A percentile compares a stretch with the other conserved stretches of the same genome.
These are phyloP conservation scores for Drosophila micromelanica DNA, from an alignment of 1,140 invertebrate genomes.

Conservation along the genomic window DNA sequence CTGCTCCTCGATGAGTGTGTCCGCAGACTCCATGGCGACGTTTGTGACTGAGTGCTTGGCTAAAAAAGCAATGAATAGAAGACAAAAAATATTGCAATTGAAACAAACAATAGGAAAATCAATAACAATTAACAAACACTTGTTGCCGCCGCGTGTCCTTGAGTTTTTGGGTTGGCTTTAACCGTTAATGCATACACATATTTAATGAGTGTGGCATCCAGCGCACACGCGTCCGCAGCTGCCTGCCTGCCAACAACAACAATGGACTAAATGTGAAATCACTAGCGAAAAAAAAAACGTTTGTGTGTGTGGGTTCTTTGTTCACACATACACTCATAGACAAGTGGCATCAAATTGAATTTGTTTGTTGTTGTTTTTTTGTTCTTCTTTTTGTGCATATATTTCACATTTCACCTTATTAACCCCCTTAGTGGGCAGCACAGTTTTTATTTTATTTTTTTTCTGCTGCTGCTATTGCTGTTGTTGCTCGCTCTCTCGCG, in stretches of 20 bases:
- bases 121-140: slow-evolving; percentile 72
- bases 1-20: slow-evolving; percentile 87
- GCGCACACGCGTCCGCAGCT: slow-evolving; percentile 37
- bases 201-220: slow-evolving; percentile 59
- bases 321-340: slow-evolving; percentile 13
- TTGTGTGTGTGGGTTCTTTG: slow-evolving; percentile 45
- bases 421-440: slow-evolving; percentile 45
- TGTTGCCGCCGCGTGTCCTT: slow-evolving; percentile 65
- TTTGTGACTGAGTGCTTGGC: slow-evolving; percentile 25
- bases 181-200: slow-evolving; percentile 48
- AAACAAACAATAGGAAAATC: slow-evolving; percentile 52
- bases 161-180: slow-evolving; percentile 27
- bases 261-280: slow-evolving; percentile 38
- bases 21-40: slow-evolving; percentile 81
- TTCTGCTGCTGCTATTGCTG: slow-evolving; percentile 7
- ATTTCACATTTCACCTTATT: slow-evolving; percentile 64
- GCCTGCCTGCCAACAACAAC: too few relatives aligned
- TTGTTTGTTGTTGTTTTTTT: slow-evolving; percentile 2
- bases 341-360: slow-evolving; percentile 34
- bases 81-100: too few relatives aligned
- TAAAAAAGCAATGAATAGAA: too few relatives aligned
- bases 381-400: slow-evolving; percentile 11
- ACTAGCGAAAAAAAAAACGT: slow-evolving; percentile 29
- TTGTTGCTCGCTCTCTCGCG: slow-evolving; percentile 28
- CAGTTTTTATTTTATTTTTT: slow-evolving; percentile 26